Conservation (phyloP, 2,888 invertebrate genomes). For the Suillia variegata region DNA sequence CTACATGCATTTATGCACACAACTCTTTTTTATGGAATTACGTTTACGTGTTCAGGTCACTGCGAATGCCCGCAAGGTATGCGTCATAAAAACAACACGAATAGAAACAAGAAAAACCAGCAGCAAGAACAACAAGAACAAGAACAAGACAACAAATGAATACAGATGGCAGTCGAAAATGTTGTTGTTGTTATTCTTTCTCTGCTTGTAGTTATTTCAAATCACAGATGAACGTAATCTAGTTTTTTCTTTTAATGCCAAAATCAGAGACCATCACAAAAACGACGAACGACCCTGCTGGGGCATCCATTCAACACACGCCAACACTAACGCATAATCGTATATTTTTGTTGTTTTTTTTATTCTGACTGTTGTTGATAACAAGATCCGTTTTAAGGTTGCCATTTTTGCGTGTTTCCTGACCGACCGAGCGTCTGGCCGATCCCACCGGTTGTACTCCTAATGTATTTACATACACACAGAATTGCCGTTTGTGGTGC, state of each 20-base stretch:
- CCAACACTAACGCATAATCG: background rate
- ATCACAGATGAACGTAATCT: too few species aligned
- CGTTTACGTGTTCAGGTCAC: background rate
- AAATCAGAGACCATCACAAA: too few species aligned
- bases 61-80: background rate
- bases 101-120: background rate
- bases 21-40: slow-evolving; percentile 1
- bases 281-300: too few species aligned
- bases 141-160: background rate
- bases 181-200: background rate
- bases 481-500: background rate
- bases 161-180: background rate
- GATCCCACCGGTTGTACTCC: too few species aligned
- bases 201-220: too few species aligned
- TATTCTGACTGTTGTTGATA: background rate
- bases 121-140: background rate
- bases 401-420: background rate
- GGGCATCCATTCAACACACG: background rate
- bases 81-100: background rate
- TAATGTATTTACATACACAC: background rate
- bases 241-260: too few species aligned
- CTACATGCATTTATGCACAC: background rate
- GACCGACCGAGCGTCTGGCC: too few species aligned
- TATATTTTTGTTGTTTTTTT: background rate
- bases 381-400: background rate